Percentiles rank a stretch among this genome's conserved stretches.
phyloP scores from a whole-genome alignment of 2,888 invertebrate genomes.

The Silvanus unidentatus region DNA sequence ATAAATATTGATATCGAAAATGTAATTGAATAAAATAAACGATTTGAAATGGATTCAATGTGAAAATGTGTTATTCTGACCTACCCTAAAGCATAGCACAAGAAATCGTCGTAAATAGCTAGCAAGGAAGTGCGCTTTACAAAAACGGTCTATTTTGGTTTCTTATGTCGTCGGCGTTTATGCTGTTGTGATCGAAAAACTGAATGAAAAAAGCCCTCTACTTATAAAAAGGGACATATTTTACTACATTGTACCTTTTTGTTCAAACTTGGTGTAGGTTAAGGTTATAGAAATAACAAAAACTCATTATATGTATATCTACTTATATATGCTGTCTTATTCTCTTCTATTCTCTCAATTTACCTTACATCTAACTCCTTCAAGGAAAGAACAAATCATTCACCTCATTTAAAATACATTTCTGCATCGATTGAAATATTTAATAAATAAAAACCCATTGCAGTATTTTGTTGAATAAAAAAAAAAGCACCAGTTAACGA shows the following conservation, averaged over 20 bases:
- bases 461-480: too few relatives aligned
- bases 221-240: constrained; percentile 39
- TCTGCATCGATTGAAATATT: too few relatives aligned
- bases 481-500: too few relatives aligned
- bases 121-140: constrained; percentile 23
- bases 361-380: too few relatives aligned
- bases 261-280: constrained; percentile 28
- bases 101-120: constrained; percentile 28
- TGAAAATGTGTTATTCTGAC: constrained; percentile 11
- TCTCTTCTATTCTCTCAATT: too few relatives aligned
- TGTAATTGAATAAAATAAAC: too few relatives aligned
- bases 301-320: constrained; percentile 10
- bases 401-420: too few relatives aligned
- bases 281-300: constrained; percentile 20
- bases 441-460: too few relatives aligned
- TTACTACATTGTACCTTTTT: constrained; percentile 34
- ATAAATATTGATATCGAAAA: too few relatives aligned
- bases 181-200: constrained; percentile 30
- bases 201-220: constrained; percentile 22
- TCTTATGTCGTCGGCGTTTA: constrained; percentile 32
- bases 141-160: constrained; percentile 44
- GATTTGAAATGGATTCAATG: too few relatives aligned
- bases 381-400: too few relatives aligned
- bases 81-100: constrained; percentile 23
- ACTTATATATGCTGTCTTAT: too few relatives aligned